A percentile compares a stretch with the other conserved stretches of the same genome.
Evolutionary conservation across 2,797 vertebrate species (phyloP).

Genomic region (Microctenopoma lineatum): DNA sequence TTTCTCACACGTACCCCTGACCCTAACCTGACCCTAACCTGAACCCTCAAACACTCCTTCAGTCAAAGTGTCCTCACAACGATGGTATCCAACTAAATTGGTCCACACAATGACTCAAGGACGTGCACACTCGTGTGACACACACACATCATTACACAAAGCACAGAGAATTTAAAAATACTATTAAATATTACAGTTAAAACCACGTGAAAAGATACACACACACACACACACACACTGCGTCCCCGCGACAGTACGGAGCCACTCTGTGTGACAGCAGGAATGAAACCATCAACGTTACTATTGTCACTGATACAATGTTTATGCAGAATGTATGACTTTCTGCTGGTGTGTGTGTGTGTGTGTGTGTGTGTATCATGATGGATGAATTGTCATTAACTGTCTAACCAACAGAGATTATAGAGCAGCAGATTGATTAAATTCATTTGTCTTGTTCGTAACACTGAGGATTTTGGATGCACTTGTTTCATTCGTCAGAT

Average conservation of each 20-base stretch:
- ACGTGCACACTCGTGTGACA: too few species aligned
- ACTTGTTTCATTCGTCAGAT: constrained; percentile 2
- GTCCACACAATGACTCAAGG: too few species aligned
- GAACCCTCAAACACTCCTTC: too few species aligned
- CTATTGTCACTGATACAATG: not conserved
- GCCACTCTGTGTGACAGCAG: constrained; percentile 6
- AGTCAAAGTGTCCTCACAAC: too few species aligned
- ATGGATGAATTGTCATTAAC: constrained; percentile 3
- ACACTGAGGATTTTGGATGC: not conserved
- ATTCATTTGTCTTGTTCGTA: constrained; percentile 8
- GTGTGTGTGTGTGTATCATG: not conserved
- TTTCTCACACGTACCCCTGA: too few species aligned
- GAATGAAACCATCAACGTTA: constrained; percentile 10
- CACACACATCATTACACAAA: constrained; percentile 27
- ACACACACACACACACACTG: too few species aligned
- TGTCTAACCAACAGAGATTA: constrained; percentile 1
- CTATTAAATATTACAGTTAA: too few species aligned
- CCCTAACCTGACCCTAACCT: too few species aligned
- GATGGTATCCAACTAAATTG: too few species aligned
- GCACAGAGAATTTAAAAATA: constrained; percentile 30
- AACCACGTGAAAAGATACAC: too few species aligned
- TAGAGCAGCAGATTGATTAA: constrained; percentile 7
- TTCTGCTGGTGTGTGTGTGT: not conserved
- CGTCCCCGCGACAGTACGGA: constrained; percentile 1
- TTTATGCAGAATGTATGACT: not conserved